Evolutionary conservation across 2,797 vertebrate species (phyloP).

Genomic region (Hippoglossus hippoglossus): DNA sequence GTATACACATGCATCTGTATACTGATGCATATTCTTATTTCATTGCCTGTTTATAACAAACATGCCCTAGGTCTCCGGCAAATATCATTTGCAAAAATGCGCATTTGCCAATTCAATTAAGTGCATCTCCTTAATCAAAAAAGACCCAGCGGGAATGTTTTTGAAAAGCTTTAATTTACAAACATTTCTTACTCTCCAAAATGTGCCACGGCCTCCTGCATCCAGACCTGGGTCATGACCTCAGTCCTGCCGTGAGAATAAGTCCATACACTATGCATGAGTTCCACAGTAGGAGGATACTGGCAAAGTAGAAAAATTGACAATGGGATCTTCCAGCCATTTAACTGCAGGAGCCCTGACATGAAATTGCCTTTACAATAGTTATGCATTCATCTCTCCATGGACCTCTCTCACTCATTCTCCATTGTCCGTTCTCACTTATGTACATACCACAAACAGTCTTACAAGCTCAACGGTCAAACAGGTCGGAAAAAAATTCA

Average conservation of each 20-base stretch:
- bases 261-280: constrained; percentile 50
- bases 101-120: constrained; percentile 75
- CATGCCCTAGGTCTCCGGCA: constrained; percentile 63
- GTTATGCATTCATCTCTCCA: constrained; percentile 30
- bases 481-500: constrained; percentile 31
- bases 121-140: constrained; percentile 62
- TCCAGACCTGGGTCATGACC: constrained; percentile 32
- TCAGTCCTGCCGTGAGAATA: constrained; percentile 9
- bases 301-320: constrained; percentile 48
- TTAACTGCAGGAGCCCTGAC: constrained; percentile 42
- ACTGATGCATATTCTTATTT: constrained; percentile 65
- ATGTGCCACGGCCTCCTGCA: not conserved
- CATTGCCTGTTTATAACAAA: constrained; percentile 70
- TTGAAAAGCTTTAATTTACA: constrained; percentile 23
- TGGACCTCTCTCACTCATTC: constrained; percentile 15
- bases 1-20: constrained; percentile 50
- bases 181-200: constrained; percentile 29
- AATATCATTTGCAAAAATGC: constrained; percentile 75
- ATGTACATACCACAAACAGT: constrained; percentile 30
- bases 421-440: constrained; percentile 14
- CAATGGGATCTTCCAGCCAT: constrained; percentile 30
- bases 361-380: constrained; percentile 59
- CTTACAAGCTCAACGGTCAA: constrained; percentile 20
- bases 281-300: constrained; percentile 22
- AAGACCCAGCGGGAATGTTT: constrained; percentile 39